Evolutionary conservation across 2,888 invertebrate genomes (phyloP), one percentile per base, ranked within the genome.

Genomic region (Cephus sareptanus): DNA sequence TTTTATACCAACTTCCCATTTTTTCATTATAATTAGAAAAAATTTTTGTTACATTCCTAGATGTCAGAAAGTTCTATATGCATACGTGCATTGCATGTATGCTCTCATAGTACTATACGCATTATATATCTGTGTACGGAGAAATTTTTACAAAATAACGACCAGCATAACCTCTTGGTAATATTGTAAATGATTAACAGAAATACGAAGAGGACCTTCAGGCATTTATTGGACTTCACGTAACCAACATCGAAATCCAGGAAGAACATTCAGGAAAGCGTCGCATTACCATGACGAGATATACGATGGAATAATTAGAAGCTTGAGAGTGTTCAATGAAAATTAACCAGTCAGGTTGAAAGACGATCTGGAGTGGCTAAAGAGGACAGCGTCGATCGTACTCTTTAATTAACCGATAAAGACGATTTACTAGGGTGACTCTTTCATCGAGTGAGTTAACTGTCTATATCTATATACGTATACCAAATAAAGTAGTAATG

Each of bases 401-500:
- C 23, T 34, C 71, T 34, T 71, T 71, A 71, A 71, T 71, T 71
- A 71, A 71, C 71, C 71, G 71, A 71, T 71, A 71, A 34, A 11
- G 71, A 34, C 71, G 30, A 71, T 71, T n/a, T 71, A 71, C 31
- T 11, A 15, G 71, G 2, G 30, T 15, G 34, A 71, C 71, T 23
- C 56, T 56, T 56, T 23, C 56, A 23, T 56, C 23, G 1, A 56
- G 56, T 56, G 9, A 56, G 56, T 56, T 56, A 15, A 9, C 23
- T 23, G 23, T 15, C 23, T 15, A 56, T 56, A 56, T 2, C 23
- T 23, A 56, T 23, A 56, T 40, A 15, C 6, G 23, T 40, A 40
- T 6, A 6, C 15, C 1, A 15, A 40, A 23, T 6, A 9, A 23
- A 23, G 23, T 56, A 56, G 56, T 56, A 23, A 23, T 56, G 56